Evolutionary conservation across 1,140 invertebrate genomes (phyloP).

Genomic region (Leptinotarsa lineolata): DNA sequence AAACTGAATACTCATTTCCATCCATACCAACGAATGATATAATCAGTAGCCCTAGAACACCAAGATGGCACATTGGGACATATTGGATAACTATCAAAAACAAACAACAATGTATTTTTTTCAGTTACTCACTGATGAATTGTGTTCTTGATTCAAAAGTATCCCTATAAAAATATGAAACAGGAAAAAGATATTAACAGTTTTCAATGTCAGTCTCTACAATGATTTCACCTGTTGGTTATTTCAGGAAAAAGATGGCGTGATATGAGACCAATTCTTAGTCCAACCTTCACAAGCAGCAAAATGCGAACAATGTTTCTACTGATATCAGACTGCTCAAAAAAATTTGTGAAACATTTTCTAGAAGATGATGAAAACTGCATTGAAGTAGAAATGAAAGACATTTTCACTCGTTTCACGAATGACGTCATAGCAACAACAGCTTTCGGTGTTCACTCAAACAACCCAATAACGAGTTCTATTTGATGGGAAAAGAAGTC

Average conservation of each 20-base stretch:
- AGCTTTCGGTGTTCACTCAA: conserved; percentile 62
- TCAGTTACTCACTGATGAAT: too few relatives aligned
- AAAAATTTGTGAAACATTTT: conserved; percentile 48
- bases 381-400: conserved; percentile 42
- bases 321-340: conserved; percentile 44
- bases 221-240: too few relatives aligned
- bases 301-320: conserved; percentile 54
- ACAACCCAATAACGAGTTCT: conserved; percentile 60
- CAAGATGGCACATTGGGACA: too few relatives aligned
- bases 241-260: conserved; percentile 53
- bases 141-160: too few relatives aligned
- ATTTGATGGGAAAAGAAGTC: conserved; percentile 48
- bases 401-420: conserved; percentile 49
- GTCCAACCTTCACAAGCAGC: conserved; percentile 54
- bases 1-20: too few relatives aligned
- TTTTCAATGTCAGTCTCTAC: too few relatives aligned
- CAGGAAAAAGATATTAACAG: too few relatives aligned
- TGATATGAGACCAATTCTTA: conserved; percentile 51
- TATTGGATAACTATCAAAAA: too few relatives aligned
- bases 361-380: conserved; percentile 30
- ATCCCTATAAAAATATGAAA: too few relatives aligned
- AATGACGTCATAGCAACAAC: conserved; percentile 63
- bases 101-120: too few relatives aligned
- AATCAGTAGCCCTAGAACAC: too few relatives aligned
- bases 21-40: too few relatives aligned